Conservation (phyloP, 2,113 vertebrate genomes). For the Chionis minor region DNA sequence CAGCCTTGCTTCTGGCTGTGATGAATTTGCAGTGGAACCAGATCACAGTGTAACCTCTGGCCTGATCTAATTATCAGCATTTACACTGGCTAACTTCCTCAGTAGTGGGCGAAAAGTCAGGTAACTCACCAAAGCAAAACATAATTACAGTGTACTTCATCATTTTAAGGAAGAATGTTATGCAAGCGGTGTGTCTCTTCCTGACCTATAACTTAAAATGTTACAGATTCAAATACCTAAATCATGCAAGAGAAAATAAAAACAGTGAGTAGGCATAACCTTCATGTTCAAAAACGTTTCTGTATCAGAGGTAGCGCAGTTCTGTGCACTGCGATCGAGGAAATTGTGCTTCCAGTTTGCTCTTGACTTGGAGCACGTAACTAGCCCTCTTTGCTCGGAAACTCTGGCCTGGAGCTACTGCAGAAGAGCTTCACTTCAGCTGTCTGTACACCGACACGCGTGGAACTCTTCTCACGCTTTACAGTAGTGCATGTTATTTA, state of each 20-base stretch:
- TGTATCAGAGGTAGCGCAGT: background rate
- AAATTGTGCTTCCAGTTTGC: background rate
- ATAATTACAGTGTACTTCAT: background rate
- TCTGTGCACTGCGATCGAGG: background rate
- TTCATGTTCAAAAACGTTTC: background rate
- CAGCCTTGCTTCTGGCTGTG: background rate
- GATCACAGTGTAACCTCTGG: slow-evolving; percentile 12
- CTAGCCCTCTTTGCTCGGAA: background rate
- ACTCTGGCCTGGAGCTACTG: background rate
- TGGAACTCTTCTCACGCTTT: background rate
- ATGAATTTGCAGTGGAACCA: background rate
- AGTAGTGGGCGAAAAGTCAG: slow-evolving; percentile 18
- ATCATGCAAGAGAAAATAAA: background rate
- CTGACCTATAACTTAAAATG: background rate
- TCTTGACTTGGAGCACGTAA: background rate
- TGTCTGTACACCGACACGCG: rapidly evolving
- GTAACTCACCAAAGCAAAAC: background rate
- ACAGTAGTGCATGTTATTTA: background rate
- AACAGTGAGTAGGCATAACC: background rate
- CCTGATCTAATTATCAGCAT: background rate
- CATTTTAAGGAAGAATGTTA: background rate
- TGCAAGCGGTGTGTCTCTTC: background rate
- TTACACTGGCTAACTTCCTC: background rate
- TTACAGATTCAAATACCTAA: background rate
- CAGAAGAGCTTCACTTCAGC: background rate